Conservation (phyloP, 2,113 vertebrate genomes). For the Vanacampus margaritifer region DNA sequence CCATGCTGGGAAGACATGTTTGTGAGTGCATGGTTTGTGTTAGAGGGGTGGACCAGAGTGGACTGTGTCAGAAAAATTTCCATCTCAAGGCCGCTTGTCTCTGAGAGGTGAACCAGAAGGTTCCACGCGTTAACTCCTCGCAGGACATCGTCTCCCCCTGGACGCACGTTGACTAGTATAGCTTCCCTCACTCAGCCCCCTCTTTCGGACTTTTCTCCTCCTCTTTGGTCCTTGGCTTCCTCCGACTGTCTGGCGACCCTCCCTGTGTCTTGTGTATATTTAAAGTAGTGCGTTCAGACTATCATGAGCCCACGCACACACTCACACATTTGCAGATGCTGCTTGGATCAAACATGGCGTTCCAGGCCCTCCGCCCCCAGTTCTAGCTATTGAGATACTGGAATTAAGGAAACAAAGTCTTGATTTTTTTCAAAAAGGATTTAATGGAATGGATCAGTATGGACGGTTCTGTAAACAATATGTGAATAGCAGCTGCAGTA, state of each 20-base stretch:
- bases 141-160: conserved; percentile 7
- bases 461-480: conserved; percentile 53
- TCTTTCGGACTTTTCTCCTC: conserved; percentile 2
- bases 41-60: conserved; percentile 31
- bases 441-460: conserved; percentile 35
- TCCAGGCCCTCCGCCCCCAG: conserved; percentile 24
- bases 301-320: conserved; percentile 18
- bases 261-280: conserved; percentile 36
- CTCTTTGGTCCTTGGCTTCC: conserved; percentile 33
- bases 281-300: conserved; percentile 55
- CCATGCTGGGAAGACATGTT: conserved; percentile 35
- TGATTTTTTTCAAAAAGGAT: conserved; percentile 35
- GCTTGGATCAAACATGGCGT: conserved; percentile 59
- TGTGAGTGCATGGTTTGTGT: conserved; percentile 62
- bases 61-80: conserved; percentile 48
- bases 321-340: conserved; percentile 18
- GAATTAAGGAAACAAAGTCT: conserved; percentile 50
- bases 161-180: neutral
- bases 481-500: conserved; percentile 52
- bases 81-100: conserved; percentile 54
- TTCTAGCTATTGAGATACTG: conserved; percentile 50
- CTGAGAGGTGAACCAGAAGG: conserved; percentile 55
- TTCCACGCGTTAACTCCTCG: conserved; percentile 26
- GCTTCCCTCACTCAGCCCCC: conserved; percentile 33
- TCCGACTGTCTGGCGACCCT: conserved; percentile 55